phyloP scores from a whole-genome alignment of 2,888 invertebrate species.

The Athalia circularis region DNA sequence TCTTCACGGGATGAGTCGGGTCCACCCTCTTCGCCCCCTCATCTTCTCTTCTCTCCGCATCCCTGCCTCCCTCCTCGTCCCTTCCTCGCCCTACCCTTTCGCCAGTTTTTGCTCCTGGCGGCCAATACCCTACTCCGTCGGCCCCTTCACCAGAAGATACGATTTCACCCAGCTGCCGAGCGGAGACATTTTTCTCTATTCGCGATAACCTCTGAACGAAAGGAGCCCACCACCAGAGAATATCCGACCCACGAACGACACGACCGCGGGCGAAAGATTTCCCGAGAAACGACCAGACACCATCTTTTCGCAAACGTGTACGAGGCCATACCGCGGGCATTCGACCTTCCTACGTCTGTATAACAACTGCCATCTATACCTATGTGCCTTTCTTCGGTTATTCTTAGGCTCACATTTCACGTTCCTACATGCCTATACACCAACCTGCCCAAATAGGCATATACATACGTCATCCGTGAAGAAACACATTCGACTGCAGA shows the following conservation, averaged over 20 bases:
- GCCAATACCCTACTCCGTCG: constrained; percentile 62
- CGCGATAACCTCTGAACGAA: constrained; percentile 66
- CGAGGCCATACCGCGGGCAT: background rate
- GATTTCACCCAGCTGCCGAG: constrained; percentile 66
- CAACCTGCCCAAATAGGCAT: background rate
- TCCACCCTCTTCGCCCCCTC: constrained; percentile 47
- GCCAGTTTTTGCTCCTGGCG: constrained; percentile 64
- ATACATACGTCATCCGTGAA: background rate
- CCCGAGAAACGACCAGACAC: constrained; percentile 19
- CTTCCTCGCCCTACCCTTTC: constrained; percentile 53
- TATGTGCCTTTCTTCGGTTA: background rate
- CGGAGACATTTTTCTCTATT: constrained; percentile 65
- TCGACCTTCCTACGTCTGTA: no score
- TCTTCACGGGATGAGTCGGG: constrained; percentile 48
- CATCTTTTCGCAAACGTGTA: background rate
- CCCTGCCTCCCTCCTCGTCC: constrained; percentile 52
- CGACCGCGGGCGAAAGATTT: constrained; percentile 22
- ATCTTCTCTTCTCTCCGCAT: constrained; percentile 46
- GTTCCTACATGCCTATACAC: background rate
- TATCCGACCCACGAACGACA: constrained; percentile 24
- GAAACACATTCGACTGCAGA: constrained; percentile 9
- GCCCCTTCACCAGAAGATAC: constrained; percentile 57
- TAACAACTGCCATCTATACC: background rate
- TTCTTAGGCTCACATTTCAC: background rate
- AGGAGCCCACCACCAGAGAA: constrained; percentile 51